Percentiles rank a stretch among this genome's conserved stretches.
phyloP scores from a whole-genome alignment of 2,797 vertebrate genomes.

The Ciconia nigra region DNA sequence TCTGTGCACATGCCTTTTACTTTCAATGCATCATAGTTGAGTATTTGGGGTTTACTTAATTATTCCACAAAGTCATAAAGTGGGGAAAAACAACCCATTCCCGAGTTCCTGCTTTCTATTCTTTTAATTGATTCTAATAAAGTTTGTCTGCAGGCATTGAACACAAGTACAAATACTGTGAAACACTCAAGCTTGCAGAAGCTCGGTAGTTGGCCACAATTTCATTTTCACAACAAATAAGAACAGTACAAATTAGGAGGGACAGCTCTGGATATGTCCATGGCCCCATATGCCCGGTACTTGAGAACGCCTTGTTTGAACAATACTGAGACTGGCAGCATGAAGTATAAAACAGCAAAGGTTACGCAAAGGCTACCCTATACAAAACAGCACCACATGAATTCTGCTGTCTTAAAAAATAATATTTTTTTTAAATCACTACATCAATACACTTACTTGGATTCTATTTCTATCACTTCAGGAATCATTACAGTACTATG shows the following conservation, averaged over 20 bases:
- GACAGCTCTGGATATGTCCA: background rate
- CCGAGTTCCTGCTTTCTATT: background rate
- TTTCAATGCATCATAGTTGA: background rate
- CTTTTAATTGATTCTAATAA: background rate
- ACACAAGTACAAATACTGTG: background rate
- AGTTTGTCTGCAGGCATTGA: background rate
- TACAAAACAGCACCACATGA: background rate
- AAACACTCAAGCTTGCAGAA: background rate
- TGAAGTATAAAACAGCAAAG: background rate
- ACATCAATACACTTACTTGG: background rate
- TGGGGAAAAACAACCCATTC: background rate
- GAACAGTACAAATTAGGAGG: background rate
- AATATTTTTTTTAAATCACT: background rate
- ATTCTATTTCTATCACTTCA: background rate
- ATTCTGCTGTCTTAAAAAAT: background rate
- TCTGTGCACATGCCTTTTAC: background rate
- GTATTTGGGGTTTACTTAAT: conserved; percentile 3
- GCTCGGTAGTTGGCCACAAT: background rate
- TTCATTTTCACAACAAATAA: background rate
- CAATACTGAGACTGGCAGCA: background rate
- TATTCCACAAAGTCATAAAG: conserved; percentile 17
- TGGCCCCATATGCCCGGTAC: background rate
- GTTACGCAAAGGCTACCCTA: background rate
- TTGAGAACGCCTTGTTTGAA: background rate
- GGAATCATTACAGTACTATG: background rate